These are phyloP conservation scores for Harpegnathos saltator DNA, from an alignment of 1,140 invertebrate genomes.

Conservation along the genomic window DNA sequence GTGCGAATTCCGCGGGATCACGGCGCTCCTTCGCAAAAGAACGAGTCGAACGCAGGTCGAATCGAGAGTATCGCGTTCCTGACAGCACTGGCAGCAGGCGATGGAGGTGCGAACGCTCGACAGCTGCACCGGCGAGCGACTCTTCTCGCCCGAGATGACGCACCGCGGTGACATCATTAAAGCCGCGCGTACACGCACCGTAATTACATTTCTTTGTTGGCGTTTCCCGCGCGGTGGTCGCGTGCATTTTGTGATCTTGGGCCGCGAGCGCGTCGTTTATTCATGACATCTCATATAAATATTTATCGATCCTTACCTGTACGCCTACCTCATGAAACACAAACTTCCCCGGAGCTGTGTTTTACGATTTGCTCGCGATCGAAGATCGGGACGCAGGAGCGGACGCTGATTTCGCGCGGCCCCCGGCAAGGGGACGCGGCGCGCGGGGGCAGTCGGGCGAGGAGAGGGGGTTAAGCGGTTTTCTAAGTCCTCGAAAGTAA, in stretches of 20 bases:
- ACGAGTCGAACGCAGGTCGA: too few relatives aligned
- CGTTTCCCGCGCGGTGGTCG: neutral
- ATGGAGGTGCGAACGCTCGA: conserved; percentile 15
- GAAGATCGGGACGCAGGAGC: conserved; percentile 1
- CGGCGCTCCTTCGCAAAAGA: too few relatives aligned
- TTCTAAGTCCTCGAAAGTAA: neutral
- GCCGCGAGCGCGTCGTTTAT: conserved; percentile 21
- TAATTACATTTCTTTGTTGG: conserved; percentile 55
- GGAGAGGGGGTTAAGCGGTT: neutral
- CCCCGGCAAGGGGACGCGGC: too few relatives aligned
- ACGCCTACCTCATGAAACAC: conserved; percentile 13
- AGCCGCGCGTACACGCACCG: conserved; percentile 5
- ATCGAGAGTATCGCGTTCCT: too few relatives aligned
- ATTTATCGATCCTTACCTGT: conserved; percentile 25
- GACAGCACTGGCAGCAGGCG: too few relatives aligned
- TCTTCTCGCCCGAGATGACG: conserved; percentile 42
- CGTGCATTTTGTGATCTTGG: conserved; percentile 18
- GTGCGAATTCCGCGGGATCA: too few relatives aligned
- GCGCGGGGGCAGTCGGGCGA: too few relatives aligned
- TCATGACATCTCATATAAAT: conserved; percentile 40
- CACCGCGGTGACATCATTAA: conserved; percentile 49
- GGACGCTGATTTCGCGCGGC: neutral
- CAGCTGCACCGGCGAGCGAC: neutral
- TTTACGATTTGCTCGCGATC: conserved; percentile 40
- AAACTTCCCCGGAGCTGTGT: conserved; percentile 19